A percentile compares a stretch with the other conserved stretches of the same genome.
phyloP scores from a whole-genome alignment of 2,113 vertebrate genomes.

The Tetrao urogallus region DNA sequence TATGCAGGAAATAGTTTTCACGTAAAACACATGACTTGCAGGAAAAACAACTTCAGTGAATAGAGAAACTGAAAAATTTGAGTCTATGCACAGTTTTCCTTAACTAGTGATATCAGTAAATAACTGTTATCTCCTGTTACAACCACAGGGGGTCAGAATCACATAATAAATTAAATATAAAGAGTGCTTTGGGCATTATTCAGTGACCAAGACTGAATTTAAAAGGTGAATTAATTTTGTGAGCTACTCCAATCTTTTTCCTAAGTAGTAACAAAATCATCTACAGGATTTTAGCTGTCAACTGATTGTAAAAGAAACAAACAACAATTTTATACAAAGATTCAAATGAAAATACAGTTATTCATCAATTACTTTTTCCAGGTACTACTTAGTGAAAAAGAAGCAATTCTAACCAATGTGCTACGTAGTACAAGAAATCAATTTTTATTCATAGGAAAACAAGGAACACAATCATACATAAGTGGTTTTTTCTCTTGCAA shows the following conservation, averaged over 20 bases:
- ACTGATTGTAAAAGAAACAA: background rate
- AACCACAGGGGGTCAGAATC: constrained; percentile 72
- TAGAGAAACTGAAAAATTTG: background rate
- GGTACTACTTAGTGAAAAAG: background rate
- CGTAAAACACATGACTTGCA: background rate
- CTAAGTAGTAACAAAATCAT: background rate
- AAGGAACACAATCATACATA: background rate
- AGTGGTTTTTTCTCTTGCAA: background rate
- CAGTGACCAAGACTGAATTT: background rate
- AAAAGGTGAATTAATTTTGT: background rate
- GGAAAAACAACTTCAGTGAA: background rate
- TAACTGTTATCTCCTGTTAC: constrained; percentile 4
- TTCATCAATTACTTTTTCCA: background rate
- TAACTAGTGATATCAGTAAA: background rate
- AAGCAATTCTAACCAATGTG: background rate
- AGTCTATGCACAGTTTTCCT: background rate
- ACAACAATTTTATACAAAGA: background rate
- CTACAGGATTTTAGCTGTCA: background rate
- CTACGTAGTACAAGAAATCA: background rate
- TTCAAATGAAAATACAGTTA: background rate
- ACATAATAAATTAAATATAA: too few species aligned
- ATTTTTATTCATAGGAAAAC: background rate
- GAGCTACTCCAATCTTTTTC: background rate
- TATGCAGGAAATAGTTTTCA: background rate
- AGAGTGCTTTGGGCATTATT: background rate